Evolutionary conservation across 2,888 invertebrate genomes (phyloP).

Genomic region (Pyrrhosoma nymphula): DNA sequence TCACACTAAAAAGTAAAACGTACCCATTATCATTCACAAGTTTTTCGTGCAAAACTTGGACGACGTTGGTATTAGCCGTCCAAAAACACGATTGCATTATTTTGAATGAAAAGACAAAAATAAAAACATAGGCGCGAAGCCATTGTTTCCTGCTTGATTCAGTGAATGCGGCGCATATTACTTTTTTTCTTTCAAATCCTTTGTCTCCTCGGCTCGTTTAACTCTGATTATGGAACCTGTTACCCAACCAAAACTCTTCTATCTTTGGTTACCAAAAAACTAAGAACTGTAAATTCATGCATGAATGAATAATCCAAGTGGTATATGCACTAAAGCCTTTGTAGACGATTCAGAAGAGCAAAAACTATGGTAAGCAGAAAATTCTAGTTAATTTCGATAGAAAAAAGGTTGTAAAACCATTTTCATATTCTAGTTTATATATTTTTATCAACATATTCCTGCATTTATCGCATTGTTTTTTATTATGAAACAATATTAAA

Average conservation of each 20-base stretch:
- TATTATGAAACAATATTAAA: too few species aligned
- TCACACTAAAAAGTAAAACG: too few species aligned
- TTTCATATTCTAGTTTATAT: too few species aligned
- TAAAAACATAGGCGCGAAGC: neutral
- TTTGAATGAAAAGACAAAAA: neutral
- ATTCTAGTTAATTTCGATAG: too few species aligned
- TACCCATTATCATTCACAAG: neutral
- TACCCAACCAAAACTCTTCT: neutral
- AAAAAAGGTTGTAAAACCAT: too few species aligned
- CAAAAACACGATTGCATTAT: neutral
- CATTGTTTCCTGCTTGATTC: slow-evolving; percentile 5
- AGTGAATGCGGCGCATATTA: neutral
- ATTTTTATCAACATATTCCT: too few species aligned
- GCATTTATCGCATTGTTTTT: too few species aligned
- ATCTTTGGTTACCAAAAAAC: neutral
- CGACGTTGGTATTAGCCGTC: neutral
- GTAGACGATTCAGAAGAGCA: too few species aligned
- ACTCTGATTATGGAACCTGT: neutral
- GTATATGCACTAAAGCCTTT: neutral
- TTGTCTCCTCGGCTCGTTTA: slow-evolving; percentile 18
- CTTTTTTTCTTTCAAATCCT: neutral
- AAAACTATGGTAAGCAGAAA: too few species aligned
- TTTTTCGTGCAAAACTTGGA: neutral
- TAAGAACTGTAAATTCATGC: neutral
- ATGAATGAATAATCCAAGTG: neutral